Conservation (phyloP, 2,113 vertebrate species). For the Hirundichthys speculiger region DNA sequence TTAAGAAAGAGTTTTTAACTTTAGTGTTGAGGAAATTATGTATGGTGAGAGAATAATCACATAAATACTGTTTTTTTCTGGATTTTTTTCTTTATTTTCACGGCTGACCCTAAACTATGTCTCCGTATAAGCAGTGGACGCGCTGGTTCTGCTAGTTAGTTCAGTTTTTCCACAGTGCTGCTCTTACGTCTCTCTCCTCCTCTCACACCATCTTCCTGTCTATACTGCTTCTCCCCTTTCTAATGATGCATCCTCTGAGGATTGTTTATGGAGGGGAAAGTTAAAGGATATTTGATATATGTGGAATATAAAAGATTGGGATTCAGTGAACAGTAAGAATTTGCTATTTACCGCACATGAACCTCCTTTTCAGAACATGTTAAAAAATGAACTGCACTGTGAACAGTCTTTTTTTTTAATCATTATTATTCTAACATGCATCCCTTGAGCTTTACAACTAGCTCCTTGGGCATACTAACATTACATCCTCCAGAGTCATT, state of each 20-base stretch:
- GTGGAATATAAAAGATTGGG: constrained; percentile 40
- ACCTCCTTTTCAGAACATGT: constrained; percentile 21
- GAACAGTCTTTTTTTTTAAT: constrained; percentile 68
- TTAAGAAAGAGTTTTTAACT: constrained; percentile 1
- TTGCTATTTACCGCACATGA: constrained; percentile 7
- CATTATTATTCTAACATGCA: constrained; percentile 70
- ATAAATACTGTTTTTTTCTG: constrained; percentile 15
- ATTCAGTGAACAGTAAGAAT: constrained; percentile 31
- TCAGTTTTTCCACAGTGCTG: constrained; percentile 72
- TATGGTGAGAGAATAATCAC: constrained; percentile 6
- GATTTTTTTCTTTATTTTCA: constrained; percentile 31
- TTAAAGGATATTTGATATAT: constrained; percentile 62
- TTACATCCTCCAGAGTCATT: constrained; percentile 61
- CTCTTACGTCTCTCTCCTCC: constrained; percentile 27
- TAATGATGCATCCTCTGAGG: constrained; percentile 63
- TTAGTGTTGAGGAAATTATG: not conserved
- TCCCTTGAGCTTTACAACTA: constrained; percentile 59
- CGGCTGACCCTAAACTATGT: constrained; percentile 16
- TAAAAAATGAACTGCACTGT: constrained; percentile 46
- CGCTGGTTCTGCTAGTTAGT: constrained; percentile 44
- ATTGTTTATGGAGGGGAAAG: constrained; percentile 62
- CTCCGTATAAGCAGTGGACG: constrained; percentile 27
- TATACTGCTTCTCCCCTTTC: constrained; percentile 31
- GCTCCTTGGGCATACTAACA: constrained; percentile 67
- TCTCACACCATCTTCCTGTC: constrained; percentile 27